Conservation (phyloP, 2,888 invertebrate genomes). For the Plebejus argus region DNA sequence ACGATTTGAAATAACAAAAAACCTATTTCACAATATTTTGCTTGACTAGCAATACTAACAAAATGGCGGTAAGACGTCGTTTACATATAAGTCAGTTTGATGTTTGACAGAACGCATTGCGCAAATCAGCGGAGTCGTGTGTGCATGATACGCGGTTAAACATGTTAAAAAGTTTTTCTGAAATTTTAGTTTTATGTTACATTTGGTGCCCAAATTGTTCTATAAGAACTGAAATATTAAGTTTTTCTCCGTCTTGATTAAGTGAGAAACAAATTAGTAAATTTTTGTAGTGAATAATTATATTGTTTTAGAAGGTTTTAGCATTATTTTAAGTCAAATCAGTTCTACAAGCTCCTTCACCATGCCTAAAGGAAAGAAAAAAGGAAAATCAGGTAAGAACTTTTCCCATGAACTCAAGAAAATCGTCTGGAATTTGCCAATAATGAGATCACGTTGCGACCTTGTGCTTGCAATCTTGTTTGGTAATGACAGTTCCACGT, state of each 20-base stretch:
- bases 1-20: background rate
- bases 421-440: slow-evolving; percentile 53
- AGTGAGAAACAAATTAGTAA: slow-evolving; percentile 69
- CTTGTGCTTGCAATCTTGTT: slow-evolving; percentile 70
- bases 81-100: slow-evolving; percentile 53
- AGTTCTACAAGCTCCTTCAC: slow-evolving; percentile 58
- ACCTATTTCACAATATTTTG: background rate
- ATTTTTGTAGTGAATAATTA: slow-evolving; percentile 72
- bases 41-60: slow-evolving; percentile 53
- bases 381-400: slow-evolving; percentile 85
- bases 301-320: slow-evolving; percentile 79
- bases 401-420: slow-evolving; percentile 32
- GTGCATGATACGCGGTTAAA: slow-evolving; percentile 79
- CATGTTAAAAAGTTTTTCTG: slow-evolving; percentile 89
- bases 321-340: slow-evolving; percentile 72
- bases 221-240: slow-evolving; percentile 86
- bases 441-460: slow-evolving; percentile 76
- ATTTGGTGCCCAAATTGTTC: slow-evolving; percentile 86
- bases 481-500: slow-evolving; percentile 60
- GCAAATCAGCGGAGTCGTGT: slow-evolving; percentile 69
- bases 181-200: slow-evolving; percentile 85
- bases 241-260: slow-evolving; percentile 91
- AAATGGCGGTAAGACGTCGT: slow-evolving; percentile 56
- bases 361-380: slow-evolving; percentile 90
- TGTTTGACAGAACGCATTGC: slow-evolving; percentile 60